Evolutionary conservation across 2,888 invertebrate genomes (phyloP).

Genomic region (Syrista parreyssii): DNA sequence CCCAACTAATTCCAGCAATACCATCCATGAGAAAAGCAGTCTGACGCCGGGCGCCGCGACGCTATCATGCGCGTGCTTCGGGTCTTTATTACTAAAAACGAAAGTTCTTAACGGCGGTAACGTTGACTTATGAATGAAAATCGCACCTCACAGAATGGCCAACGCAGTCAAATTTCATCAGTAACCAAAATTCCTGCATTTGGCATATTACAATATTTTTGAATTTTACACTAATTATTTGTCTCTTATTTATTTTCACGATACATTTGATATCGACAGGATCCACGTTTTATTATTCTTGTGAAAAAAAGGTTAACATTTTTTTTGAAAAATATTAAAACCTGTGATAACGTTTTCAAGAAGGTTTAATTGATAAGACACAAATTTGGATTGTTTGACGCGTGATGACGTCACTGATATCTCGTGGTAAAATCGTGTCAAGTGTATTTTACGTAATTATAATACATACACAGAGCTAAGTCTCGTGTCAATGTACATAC

Average conservation of each 20-base stretch:
- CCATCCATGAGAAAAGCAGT: constrained; percentile 47
- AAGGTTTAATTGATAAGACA: neutral
- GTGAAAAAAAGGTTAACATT: no score
- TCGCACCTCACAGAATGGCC: neutral
- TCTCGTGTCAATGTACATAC: neutral
- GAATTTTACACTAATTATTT: neutral
- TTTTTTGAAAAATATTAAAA: neutral
- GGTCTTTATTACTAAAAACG: constrained; percentile 34
- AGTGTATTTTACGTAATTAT: constrained; percentile 29
- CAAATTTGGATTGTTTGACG: neutral
- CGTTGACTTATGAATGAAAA: constrained; percentile 26
- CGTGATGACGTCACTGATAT: neutral
- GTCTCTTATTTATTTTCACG: neutral
- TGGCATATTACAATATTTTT: neutral
- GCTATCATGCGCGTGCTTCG: constrained; percentile 59
- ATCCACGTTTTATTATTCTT: no score
- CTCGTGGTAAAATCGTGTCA: constrained; percentile 24
- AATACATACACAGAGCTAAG: neutral
- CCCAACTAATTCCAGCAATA: neutral
- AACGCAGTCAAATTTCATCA: neutral
- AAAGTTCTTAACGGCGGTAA: constrained; percentile 34
- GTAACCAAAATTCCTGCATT: neutral
- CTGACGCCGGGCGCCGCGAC: constrained; percentile 64
- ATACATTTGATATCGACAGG: no score
- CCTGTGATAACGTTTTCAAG: neutral